Conservation (phyloP, 2,888 invertebrate genomes). For the Melinaea menophilus region DNA sequence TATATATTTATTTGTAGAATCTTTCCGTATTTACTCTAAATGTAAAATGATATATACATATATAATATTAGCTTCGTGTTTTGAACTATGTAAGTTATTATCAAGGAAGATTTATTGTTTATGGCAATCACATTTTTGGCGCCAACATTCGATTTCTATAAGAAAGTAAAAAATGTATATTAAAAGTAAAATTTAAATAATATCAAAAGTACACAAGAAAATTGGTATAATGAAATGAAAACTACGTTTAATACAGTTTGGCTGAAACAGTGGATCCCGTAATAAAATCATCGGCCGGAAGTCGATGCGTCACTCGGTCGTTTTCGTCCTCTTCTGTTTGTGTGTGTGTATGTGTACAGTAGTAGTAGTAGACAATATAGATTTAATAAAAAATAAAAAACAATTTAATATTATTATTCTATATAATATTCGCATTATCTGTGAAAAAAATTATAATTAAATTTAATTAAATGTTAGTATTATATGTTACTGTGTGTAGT, state of each 20-base stretch:
- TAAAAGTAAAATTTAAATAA: background rate
- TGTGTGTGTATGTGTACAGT: conserved; percentile 43
- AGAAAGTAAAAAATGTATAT: background rate
- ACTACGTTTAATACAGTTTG: conserved; percentile 34
- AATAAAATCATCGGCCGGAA: conserved; percentile 74
- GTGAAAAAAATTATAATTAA: background rate
- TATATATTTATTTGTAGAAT: too few species aligned
- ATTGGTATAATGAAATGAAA: conserved; percentile 16
- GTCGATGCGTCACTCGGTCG: conserved; percentile 72
- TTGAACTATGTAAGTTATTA: too few species aligned
- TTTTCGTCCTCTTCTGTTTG: conserved; percentile 67
- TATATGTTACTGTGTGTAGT: conserved; percentile 60
- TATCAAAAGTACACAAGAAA: background rate
- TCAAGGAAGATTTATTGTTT: too few species aligned
- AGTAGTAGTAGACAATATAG: conserved; percentile 17
- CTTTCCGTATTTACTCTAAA: too few species aligned
- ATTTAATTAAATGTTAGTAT: background rate
- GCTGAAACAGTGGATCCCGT: conserved; percentile 63
- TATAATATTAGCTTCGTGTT: too few species aligned
- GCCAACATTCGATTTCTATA: too few species aligned
- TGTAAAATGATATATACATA: too few species aligned
- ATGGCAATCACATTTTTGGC: too few species aligned
- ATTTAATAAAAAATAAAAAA: background rate
- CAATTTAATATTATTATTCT: too few species aligned
- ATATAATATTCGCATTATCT: background rate